A percentile compares a stretch with the other conserved stretches of the same genome.
Evolutionary conservation across 2,888 invertebrate genomes (phyloP).

Genomic region (Calameuta pallipes): DNA sequence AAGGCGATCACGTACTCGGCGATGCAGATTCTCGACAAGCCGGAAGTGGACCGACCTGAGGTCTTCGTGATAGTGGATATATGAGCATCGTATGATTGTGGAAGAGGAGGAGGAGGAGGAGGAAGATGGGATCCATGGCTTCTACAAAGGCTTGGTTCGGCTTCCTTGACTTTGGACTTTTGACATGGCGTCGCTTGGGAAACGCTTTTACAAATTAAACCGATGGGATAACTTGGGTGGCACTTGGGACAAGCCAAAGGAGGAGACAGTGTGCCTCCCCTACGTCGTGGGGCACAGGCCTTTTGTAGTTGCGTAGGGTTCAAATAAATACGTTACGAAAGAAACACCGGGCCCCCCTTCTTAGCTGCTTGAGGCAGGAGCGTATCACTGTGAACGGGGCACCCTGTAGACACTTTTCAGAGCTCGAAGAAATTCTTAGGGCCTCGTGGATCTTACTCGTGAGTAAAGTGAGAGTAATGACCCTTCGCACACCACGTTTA

Average conservation of each 20-base stretch:
- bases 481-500: background rate
- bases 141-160: background rate
- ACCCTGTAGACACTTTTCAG: background rate
- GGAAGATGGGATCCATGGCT: background rate
- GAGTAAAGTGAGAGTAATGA: background rate
- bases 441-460: background rate
- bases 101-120: background rate
- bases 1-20: conserved; percentile 99
- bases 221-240: conserved; percentile 34
- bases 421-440: background rate
- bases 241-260: conserved; percentile 28
- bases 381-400: conserved; percentile 23
- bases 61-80: conserved; percentile 99
- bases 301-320: conserved; percentile 60
- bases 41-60: conserved; percentile 80
- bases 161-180: background rate
- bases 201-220: conserved; percentile 31
- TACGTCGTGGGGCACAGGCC: conserved; percentile 51
- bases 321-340: conserved; percentile 65
- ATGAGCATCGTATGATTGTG: conserved; percentile 63
- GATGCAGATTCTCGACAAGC: conserved; percentile 90
- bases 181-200: conserved; percentile 28
- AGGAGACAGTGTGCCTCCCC: conserved; percentile 39
- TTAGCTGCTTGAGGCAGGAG: conserved; percentile 41
- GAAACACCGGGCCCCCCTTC: conserved; percentile 60